These are phyloP conservation scores for Syrista parreyssii DNA, from an alignment of 2,888 invertebrate genomes.

Conservation along the genomic window DNA sequence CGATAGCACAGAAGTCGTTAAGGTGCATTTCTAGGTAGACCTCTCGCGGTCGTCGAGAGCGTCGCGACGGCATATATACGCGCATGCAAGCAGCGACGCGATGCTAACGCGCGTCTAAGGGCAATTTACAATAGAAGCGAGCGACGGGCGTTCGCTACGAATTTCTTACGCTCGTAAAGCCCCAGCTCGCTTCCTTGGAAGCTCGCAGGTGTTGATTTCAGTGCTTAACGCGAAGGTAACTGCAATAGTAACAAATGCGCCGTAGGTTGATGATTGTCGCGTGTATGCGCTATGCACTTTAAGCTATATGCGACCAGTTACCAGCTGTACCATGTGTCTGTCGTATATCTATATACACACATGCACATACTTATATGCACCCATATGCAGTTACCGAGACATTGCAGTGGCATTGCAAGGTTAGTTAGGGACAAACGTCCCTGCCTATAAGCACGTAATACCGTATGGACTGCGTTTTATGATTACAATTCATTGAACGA, in stretches of 20 bases:
- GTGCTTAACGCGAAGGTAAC: not conserved
- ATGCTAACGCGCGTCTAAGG: not conserved
- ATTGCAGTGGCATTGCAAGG: conserved; percentile 32
- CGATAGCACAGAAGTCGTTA: not conserved
- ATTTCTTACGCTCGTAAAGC: conserved; percentile 7
- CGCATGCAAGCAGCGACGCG: not conserved
- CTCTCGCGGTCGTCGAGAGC: not conserved
- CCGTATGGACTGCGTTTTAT: not conserved
- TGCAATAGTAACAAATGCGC: conserved; percentile 12
- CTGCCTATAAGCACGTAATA: conserved; percentile 8
- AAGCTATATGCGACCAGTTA: not conserved
- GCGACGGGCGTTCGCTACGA: conserved; percentile 4
- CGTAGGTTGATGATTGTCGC: not conserved
- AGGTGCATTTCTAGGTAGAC: not conserved
- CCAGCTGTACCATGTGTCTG: not conserved
- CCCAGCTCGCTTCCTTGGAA: not conserved
- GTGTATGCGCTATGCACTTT: not conserved
- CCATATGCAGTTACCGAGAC: not conserved
- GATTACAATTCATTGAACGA: conserved; percentile 36
- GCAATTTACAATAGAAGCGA: not conserved
- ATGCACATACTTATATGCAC: not conserved
- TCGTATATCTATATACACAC: too few relatives aligned
- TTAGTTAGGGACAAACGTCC: conserved; percentile 29
- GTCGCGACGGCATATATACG: not conserved
- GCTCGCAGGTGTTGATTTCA: conserved; percentile 19